A percentile compares a stretch with the other conserved stretches of the same genome.
Conservation (phyloP, 2,888 invertebrate species). For the Trichogramma dendrolimi region DNA sequence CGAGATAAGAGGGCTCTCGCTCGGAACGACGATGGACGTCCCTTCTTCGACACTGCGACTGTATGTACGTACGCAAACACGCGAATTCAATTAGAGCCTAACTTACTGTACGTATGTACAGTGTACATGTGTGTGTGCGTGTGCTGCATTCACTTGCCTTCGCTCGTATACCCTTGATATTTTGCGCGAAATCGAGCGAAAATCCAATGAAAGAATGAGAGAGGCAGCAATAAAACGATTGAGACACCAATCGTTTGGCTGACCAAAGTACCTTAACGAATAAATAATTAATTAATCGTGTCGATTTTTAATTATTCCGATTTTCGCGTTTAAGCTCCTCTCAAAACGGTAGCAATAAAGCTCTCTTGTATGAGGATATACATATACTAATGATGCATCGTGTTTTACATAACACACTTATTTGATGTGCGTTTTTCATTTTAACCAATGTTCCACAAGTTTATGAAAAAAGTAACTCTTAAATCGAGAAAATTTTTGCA, state of each 20-base stretch:
- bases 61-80: conserved; percentile 25
- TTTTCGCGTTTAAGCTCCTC: background rate
- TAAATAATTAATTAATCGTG: conserved; percentile 26
- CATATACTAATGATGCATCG: conserved; percentile 25
- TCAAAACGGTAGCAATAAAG: conserved; percentile 27
- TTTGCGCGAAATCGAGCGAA: too few relatives aligned
- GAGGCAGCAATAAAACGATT: too few relatives aligned
- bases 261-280: background rate
- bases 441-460: too few relatives aligned
- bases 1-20: conserved; percentile 26
- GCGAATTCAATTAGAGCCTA: conserved; percentile 34
- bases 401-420: conserved; percentile 24
- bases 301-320: too few relatives aligned
- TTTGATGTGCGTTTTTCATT: background rate
- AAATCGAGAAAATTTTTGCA: too few relatives aligned
- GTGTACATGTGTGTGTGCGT: background rate
- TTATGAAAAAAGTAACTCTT: too few relatives aligned
- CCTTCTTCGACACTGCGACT: conserved; percentile 24
- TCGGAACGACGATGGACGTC: conserved; percentile 15
- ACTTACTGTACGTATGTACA: too few relatives aligned
- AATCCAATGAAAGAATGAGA: background rate
- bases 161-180: conserved; percentile 14
- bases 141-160: background rate
- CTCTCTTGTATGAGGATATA: conserved; percentile 22
- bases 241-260: too few relatives aligned